Evolutionary conservation across 2,888 invertebrate species (phyloP), one percentile per base, ranked within the genome.

Genomic region (Lasioglossum villosulum): DNA sequence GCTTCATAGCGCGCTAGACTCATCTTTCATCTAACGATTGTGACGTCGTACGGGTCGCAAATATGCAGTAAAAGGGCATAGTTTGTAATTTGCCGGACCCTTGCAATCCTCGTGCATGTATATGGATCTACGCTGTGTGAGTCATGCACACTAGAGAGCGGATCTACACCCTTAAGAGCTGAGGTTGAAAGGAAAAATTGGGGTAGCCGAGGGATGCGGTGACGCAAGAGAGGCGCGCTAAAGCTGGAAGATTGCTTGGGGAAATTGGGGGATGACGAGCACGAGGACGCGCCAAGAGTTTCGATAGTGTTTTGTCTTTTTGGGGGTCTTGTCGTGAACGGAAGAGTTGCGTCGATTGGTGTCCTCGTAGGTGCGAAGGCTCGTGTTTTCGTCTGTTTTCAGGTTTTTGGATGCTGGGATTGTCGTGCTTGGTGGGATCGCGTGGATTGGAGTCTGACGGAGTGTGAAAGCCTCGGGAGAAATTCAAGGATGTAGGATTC

Each of bases 101-200:
- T n/a, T n/a, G n/a, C n/a, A n/a, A n/a, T n/a, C n/a, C n/a, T n/a
- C n/a, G n/a, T n/a, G n/a, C n/a, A n/a, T n/a, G n/a, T n/a, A n/a
- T n/a, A n/a, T n/a, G n/a, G n/a, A n/a, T n/a, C n/a, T n/a, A n/a
- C n/a, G n/a, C n/a, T n/a, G n/a, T n/a, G n/a, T n/a, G n/a, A n/a
- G n/a, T n/a, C n/a, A n/a, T n/a, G n/a, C n/a, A n/a, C n/a, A n/a
- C n/a, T n/a, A n/a, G n/a, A n/a, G n/a, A n/a, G n/a, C n/a, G n/a
- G n/a, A n/a, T n/a, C n/a, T n/a, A n/a, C n/a, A n/a, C n/a, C n/a
- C n/a, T n/a, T n/a, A 4, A 19, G 34, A 4, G 72, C 16, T 8
- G 34, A 78, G 70, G 37, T 10, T 19, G 42, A 76, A 52, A 68
- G 68, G 68, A 68, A 68, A 68, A 68, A 37, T 68, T 19, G 16